phyloP scores from a whole-genome alignment of 2,113 vertebrate species.

The Mixornis gularis region DNA sequence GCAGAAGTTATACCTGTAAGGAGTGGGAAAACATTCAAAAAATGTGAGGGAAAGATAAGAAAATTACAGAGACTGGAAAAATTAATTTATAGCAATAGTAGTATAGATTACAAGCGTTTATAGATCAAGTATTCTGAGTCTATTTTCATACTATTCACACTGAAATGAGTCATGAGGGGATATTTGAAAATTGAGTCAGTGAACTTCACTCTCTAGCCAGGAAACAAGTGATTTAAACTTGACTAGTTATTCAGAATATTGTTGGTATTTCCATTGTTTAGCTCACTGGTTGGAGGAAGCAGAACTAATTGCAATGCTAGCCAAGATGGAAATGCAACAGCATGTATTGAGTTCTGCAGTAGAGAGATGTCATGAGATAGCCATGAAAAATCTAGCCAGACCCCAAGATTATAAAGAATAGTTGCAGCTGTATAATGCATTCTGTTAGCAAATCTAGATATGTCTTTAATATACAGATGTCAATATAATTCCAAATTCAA shows the following conservation, averaged over 20 bases:
- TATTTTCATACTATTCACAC: fast-evolving
- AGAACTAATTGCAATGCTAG: background rate
- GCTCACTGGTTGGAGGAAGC: background rate
- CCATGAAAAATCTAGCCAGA: background rate
- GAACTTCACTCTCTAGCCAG: background rate
- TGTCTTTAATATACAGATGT: background rate
- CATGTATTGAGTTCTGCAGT: background rate
- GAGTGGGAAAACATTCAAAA: background rate
- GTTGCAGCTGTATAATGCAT: background rate
- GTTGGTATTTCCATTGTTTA: background rate
- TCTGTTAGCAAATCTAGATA: background rate
- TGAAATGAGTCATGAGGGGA: background rate
- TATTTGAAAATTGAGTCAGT: background rate
- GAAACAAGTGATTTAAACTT: background rate
- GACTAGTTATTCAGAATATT: background rate
- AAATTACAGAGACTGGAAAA: background rate
- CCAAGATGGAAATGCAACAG: background rate
- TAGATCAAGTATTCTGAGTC: background rate
- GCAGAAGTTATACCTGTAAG: background rate
- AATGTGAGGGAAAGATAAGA: background rate
- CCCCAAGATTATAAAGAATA: background rate
- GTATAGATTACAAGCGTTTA: background rate
- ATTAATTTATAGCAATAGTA: background rate
- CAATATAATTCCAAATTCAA: background rate
- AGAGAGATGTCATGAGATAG: background rate